These are phyloP conservation scores for Centruroides sculpturatus DNA, from an alignment of 1,140 invertebrate species.

Conservation along the genomic window DNA sequence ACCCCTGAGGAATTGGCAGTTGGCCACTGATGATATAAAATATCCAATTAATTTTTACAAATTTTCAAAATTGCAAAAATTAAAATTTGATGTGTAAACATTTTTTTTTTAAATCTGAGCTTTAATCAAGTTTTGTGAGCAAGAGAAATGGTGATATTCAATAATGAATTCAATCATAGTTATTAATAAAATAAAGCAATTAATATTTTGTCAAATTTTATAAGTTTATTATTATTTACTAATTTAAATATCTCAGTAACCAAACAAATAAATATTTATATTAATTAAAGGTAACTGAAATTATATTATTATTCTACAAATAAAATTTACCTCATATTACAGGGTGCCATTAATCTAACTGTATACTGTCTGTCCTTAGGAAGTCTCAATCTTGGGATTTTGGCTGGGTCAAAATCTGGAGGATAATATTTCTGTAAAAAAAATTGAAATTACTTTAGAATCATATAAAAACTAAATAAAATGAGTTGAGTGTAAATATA, in stretches of 20 bases:
- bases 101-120: too few species aligned
- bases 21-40: too few species aligned
- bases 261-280: background rate
- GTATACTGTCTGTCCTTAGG: slow-evolving; percentile 92
- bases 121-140: too few species aligned
- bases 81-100: too few species aligned
- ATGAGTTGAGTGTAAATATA: too few species aligned
- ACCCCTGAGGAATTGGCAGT: too few species aligned
- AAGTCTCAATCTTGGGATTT: slow-evolving; percentile 93
- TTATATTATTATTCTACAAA: background rate
- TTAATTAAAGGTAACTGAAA: background rate
- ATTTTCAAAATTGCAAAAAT: too few species aligned
- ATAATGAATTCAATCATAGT: too few species aligned
- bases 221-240: background rate
- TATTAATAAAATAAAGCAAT: background rate
- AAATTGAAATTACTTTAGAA: slow-evolving; percentile 3
- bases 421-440: slow-evolving; percentile 94
- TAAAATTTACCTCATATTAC: slow-evolving; percentile 67
- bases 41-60: too few species aligned
- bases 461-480: background rate
- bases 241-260: background rate
- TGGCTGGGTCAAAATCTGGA: slow-evolving; percentile 98
- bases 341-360: slow-evolving; percentile 95
- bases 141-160: too few species aligned
- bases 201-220: background rate